Percentiles rank a stretch among this genome's conserved stretches.
Evolutionary conservation across 2,113 vertebrate species (phyloP).

Genomic region (Caretta caretta): DNA sequence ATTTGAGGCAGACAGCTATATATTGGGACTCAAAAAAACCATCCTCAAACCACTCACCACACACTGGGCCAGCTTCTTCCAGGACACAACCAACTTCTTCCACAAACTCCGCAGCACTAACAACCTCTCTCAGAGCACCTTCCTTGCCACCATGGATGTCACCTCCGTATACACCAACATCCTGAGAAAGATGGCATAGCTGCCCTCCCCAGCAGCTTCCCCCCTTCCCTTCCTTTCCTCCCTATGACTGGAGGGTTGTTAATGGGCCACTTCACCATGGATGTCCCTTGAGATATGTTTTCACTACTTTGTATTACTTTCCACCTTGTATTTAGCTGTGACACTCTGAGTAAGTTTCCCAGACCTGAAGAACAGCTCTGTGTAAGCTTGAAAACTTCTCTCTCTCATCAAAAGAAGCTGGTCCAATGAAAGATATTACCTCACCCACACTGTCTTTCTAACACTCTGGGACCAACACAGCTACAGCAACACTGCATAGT

Average conservation of each 20-base stretch:
- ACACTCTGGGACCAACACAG: background rate
- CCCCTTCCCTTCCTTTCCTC: background rate
- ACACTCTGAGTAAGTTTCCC: background rate
- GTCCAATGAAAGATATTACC: background rate
- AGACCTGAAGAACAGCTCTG: background rate
- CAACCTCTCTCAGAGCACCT: background rate
- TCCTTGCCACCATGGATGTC: background rate
- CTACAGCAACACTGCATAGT: background rate
- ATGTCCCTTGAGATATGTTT: background rate
- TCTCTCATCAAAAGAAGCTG: background rate
- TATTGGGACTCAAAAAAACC: background rate
- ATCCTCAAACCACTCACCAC: background rate
- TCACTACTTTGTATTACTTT: background rate
- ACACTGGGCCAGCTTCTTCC: background rate
- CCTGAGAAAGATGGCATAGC: background rate
- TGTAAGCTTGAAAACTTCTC: no score
- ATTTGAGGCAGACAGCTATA: background rate
- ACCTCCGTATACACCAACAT: background rate
- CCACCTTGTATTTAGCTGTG: background rate
- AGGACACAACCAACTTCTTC: background rate
- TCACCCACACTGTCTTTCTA: background rate
- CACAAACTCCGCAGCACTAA: background rate
- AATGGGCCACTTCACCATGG: background rate
- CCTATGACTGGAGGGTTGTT: background rate
- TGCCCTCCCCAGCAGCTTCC: background rate